Evolutionary conservation across 2,797 vertebrate species (phyloP).

Genomic region (Hippopotamyrus pictus): DNA sequence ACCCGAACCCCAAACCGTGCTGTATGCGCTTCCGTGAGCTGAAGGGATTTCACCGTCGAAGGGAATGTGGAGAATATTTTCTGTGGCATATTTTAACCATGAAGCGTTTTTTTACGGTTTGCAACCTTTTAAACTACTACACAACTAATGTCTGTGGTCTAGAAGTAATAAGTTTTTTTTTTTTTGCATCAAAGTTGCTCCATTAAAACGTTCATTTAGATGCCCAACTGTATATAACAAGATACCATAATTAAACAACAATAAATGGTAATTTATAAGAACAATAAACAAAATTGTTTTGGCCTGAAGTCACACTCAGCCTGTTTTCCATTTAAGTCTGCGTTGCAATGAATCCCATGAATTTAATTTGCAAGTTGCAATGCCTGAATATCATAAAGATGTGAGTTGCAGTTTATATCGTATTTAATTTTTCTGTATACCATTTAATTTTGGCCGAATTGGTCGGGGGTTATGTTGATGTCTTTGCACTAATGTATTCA

Average conservation of each 20-base stretch:
- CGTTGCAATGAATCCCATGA: not conserved
- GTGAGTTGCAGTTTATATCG: not conserved
- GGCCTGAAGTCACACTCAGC: not conserved
- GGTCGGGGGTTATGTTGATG: not conserved
- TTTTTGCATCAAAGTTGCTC: not conserved
- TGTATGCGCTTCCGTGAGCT: not conserved
- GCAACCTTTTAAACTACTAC: not conserved
- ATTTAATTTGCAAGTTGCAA: not conserved
- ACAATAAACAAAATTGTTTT: not conserved
- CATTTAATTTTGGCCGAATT: not conserved
- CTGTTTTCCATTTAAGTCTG: not conserved
- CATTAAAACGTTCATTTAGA: not conserved
- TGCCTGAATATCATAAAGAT: not conserved
- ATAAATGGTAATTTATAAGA: not conserved
- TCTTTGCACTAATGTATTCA: not conserved
- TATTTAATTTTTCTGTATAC: not conserved
- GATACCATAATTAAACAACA: not conserved
- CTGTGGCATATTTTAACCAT: not conserved
- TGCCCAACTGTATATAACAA: not conserved
- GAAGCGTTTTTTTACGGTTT: not conserved
- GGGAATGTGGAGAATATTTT: not conserved
- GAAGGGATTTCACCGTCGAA: not conserved
- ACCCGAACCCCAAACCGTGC: not conserved
- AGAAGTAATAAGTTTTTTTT: not conserved
- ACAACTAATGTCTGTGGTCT: not conserved